Base-by-base conservation (phyloP, 2,113 vertebrate genomes). In the Aegithalos caudatus region DNA sequence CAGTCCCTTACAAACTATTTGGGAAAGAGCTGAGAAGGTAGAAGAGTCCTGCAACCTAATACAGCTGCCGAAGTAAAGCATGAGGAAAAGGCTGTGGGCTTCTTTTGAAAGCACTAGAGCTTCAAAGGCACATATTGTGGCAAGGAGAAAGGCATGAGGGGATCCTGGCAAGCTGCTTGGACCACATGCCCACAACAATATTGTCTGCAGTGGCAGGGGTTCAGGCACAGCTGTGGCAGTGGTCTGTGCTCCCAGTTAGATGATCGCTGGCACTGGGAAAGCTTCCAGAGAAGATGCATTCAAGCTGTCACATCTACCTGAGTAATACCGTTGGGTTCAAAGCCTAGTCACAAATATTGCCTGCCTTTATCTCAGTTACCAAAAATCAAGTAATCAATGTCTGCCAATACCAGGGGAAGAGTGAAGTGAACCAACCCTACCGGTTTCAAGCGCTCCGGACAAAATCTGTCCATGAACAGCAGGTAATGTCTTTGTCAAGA, bases 401-500 rank as follows among this genome's bases (percentile, higher is more conserved):
- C 81, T 86, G 54, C 31, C 1, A 14, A 42, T 40, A 65, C 3
- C 54, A 69, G n/a, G 4, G 23, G 31, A 60, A 89, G 1, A 1
- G 0, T 23, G 47, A 76, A 1, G 0, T 23, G 47, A 76, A 86
- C 11, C 15, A 53, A 28, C 16, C 12, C 22, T 25, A 15, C 0
- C 0, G 0, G 42, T 78, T 83, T 71, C 69, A 57, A 23, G 18
- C 0, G 0, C n/a, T 62, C 79, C 58, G 71, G 74, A 80, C 57
- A 85, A 83, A 93, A 70, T 73, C 62, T 42, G 29, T 44, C 76
- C 67, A 10, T 8, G 19, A 91, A 29, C 44, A 74, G 73, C 44
- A 81, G 60, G 57, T 90, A 64, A 95, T 61, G 37, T 83, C 57
- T 62, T 83, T 73, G 76, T 88, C 56, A 86, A 90, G 94, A 66